phyloP scores from a whole-genome alignment of 2,797 vertebrate species.

The Phyllotis vaccarum region DNA sequence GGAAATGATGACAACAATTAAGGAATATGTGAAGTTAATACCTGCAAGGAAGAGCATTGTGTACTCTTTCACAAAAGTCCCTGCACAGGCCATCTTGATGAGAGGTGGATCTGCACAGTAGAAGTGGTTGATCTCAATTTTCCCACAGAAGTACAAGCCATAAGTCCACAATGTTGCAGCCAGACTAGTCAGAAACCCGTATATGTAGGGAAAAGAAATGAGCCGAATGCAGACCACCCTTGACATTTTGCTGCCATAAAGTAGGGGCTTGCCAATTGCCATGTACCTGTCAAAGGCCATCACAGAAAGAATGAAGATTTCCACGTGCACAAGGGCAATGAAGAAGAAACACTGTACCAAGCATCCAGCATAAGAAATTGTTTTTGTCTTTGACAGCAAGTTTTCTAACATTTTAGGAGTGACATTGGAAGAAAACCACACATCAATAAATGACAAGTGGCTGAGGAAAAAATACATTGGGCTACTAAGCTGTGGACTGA shows the following conservation, averaged over 20 bases:
- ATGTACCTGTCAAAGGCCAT: slow-evolving; percentile 75
- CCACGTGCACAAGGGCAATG: slow-evolving; percentile 62
- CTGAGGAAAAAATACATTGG: slow-evolving; percentile 82
- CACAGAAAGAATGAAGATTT: slow-evolving; percentile 72
- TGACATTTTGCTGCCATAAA: slow-evolving; percentile 68
- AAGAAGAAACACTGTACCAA: slow-evolving; percentile 69
- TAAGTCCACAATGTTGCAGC: slow-evolving; percentile 56
- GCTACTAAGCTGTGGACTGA: slow-evolving; percentile 57
- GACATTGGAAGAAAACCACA: slow-evolving; percentile 70
- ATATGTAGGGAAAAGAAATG: slow-evolving; percentile 67
- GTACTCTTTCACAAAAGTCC: slow-evolving; percentile 57
- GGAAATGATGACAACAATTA: slow-evolving; percentile 41
- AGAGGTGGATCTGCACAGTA: slow-evolving; percentile 74
- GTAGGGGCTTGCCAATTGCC: slow-evolving; percentile 67
- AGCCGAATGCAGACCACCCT: slow-evolving; percentile 47
- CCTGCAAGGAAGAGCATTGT: slow-evolving; percentile 47
- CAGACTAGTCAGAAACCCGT: slow-evolving; percentile 68
- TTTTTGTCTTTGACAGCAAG: slow-evolving; percentile 58
- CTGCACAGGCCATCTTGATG: slow-evolving; percentile 71
- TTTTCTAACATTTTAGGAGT: slow-evolving; percentile 71
- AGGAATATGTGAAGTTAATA: slow-evolving; percentile 66
- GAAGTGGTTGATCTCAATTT: slow-evolving; percentile 75
- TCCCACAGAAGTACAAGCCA: slow-evolving; percentile 66
- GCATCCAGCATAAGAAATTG: slow-evolving; percentile 63
- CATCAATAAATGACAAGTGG: slow-evolving; percentile 72